Base-by-base conservation (phyloP, 1,140 invertebrate species). In the Nylanderia fulva region DNA sequence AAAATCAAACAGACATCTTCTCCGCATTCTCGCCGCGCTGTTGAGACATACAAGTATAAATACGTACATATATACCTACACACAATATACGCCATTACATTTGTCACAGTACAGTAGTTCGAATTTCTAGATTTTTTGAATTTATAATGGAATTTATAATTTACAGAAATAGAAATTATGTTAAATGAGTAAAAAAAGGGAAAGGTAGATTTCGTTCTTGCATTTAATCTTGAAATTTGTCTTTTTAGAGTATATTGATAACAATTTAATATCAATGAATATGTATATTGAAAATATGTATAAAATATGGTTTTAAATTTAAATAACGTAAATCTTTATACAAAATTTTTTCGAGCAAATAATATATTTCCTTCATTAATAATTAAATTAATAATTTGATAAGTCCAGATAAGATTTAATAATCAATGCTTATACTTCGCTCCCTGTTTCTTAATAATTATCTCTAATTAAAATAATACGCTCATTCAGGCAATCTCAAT, bases 1-100 rank as follows among this genome's bases (percentile, higher is more conserved):
- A 93, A 94, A 91, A 93, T 90, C 87, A 91, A 93, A 93, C 92
- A 92, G 90, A 92, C 90, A 83, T 90, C 83, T 75, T 80, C 86
- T 80, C 83, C 75, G 60, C 63, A 45, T 64, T 61, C 52, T 80
- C 54, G 24, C 69, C 69, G 61, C n/a, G 63, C 56, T 39, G 24
- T 24, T 69, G 45, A 54, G 64, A 63, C 45, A 52, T 39, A 54
- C 27, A 36, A 45, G 27, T 74, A 56, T 36, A 56, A 42, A 36
- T 60, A 27, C 27, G 21, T 58, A 29, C 11, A 63, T n/a, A 3
- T 33, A 33, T 33, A 33, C 29, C 29, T 29, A 33, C 39, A 66
- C 8, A 18, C n/a, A 56, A 24, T 39, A 56, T 11, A 15, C 15
- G 15, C 18, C 15, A 48, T 48, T 36, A 48, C 24, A 54, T 71